Evolutionary conservation across 30 jellyfish, hydroid and myxozoan genomes (phyloP), one percentile per base, ranked within the genome.

Genomic region (Hydractinia symbiolongicarpus): DNA sequence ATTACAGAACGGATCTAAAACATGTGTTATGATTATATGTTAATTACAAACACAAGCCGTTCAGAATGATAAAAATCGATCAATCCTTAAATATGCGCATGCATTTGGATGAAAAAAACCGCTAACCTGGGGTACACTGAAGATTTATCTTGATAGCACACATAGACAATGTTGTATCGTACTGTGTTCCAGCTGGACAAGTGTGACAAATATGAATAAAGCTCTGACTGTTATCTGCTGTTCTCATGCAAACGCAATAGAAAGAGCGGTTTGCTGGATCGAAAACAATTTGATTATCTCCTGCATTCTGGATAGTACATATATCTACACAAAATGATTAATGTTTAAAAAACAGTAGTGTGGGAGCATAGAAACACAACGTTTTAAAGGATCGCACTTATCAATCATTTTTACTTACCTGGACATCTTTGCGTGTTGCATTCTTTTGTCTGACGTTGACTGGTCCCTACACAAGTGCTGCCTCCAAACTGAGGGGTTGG

Each of bases 401-500:
- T 30, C 44, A 30, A 30, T 30, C 2, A 30, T 11, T 13, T 58
- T 58, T 58, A 58, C 15, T 20, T 71, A 71, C 80, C 80, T 71
- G 80, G 80, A 15, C 80, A 71, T 71, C 80, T 71, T 14, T 50
- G 17, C n/a, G 60, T 30, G 17, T 50, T 50, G 61, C 80, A 71
- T 50, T 55, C 54, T 30, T 5, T 13, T 19, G 51, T 20, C n/a
- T 58, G 69, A 11, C 56, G 17, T 71, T 20, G 40, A 6, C 61
- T 30, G 51, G n/a, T 71, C 67, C 61, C 80, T n/a, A 19, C 9
- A 20, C 80, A 71, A 71, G 50, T 53, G 9, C n/a, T 20, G 17
- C 80, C 80, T n/a, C 80, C 80, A 71, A 71, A 71, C n/a, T 20
- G 67, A 19, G 80, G 60, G 4, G 16, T 7, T 71, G 80, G 80